phyloP scores from a whole-genome alignment of 2,888 invertebrate genomes.

The Candidula unifasciata region DNA sequence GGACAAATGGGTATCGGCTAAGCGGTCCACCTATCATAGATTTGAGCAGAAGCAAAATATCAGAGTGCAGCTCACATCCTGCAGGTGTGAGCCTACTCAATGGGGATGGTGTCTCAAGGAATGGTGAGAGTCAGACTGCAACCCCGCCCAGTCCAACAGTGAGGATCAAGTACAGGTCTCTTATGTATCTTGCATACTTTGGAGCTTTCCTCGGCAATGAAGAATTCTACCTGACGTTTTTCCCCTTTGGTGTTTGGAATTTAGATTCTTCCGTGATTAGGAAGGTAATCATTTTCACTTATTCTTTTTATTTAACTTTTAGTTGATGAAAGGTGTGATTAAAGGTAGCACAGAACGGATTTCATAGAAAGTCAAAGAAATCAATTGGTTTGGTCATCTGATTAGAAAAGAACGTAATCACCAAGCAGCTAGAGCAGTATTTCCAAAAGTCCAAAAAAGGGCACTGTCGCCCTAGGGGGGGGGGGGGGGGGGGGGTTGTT shows the following conservation, averaged over 20 bases:
- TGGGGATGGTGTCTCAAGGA: background rate
- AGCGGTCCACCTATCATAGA: conserved; percentile 2
- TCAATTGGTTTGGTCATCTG: no score
- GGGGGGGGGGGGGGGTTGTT: no score
- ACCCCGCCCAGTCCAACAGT: conserved; percentile 21
- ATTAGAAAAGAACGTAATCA: no score
- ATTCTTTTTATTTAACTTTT: background rate
- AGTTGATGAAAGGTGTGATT: no score
- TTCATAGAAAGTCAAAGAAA: no score
- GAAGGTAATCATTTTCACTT: conserved; percentile 42
- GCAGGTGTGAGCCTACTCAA: background rate
- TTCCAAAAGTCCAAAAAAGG: no score
- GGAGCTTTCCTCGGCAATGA: conserved; percentile 69
- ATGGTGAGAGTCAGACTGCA: background rate
- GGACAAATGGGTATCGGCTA: background rate
- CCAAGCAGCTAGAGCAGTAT: no score
- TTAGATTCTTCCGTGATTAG: conserved; percentile 62
- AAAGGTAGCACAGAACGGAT: no score
- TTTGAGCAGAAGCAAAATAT: background rate
- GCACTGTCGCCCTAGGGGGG: no score
- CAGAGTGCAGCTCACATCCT: background rate
- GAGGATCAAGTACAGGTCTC: conserved; percentile 56
- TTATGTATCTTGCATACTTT: conserved; percentile 62
- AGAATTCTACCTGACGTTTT: conserved; percentile 58
- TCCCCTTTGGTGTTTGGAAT: conserved; percentile 68